Evolutionary conservation across 2,888 invertebrate genomes (phyloP).

Genomic region (Heliconius charithonia): DNA sequence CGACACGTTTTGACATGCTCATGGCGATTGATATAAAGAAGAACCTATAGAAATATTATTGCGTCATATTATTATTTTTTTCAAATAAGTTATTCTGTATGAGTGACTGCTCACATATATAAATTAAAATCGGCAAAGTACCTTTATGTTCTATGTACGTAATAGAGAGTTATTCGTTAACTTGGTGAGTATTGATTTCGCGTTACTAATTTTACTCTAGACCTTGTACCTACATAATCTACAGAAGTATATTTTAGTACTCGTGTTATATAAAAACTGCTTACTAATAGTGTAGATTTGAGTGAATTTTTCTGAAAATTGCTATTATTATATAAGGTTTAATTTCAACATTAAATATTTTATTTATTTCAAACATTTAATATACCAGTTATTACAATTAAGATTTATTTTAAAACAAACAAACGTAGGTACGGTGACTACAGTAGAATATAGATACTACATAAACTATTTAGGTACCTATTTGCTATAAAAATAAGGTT

Average conservation of each 20-base stretch:
- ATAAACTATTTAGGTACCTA: not conserved
- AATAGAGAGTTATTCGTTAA: slow-evolving; percentile 20
- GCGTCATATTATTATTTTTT: slow-evolving; percentile 8
- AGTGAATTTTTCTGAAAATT: not conserved
- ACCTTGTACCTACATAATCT: slow-evolving; percentile 37
- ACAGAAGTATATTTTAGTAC: slow-evolving; percentile 33
- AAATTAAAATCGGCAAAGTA: not conserved
- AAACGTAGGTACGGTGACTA: not conserved
- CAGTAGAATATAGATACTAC: no score
- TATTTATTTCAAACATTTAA: no score
- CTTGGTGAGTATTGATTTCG: slow-evolving; percentile 41
- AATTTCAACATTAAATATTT: no score
- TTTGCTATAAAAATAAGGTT: no score
- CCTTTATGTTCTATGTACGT: not conserved
- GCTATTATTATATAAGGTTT: not conserved
- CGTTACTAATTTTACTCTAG: slow-evolving; percentile 41
- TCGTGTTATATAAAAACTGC: slow-evolving; percentile 9
- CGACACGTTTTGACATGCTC: slow-evolving; percentile 12
- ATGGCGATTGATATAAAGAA: slow-evolving; percentile 8
- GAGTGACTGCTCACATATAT: not conserved
- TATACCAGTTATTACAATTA: not conserved
- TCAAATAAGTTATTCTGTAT: not conserved
- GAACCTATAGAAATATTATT: slow-evolving; percentile 8
- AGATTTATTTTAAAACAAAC: not conserved
- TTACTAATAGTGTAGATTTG: not conserved